A percentile compares a stretch with the other conserved stretches of the same genome.
phyloP scores from a whole-genome alignment of 2,113 vertebrate species.

The Candoia aspera region DNA sequence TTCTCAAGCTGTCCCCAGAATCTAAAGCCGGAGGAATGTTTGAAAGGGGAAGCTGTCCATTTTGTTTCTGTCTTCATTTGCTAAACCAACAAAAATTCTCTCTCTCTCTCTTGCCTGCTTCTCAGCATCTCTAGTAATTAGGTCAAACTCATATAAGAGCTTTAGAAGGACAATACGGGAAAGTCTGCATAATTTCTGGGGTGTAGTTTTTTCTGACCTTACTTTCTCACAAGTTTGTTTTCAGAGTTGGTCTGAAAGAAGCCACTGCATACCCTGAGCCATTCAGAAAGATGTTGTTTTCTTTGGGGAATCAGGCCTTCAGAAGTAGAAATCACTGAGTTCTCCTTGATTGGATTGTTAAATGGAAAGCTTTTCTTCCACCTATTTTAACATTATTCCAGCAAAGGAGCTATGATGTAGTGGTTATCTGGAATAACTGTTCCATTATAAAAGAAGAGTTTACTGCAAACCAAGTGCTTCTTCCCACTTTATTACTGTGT shows the following conservation, averaged over 20 bases:
- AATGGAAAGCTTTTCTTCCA: not conserved
- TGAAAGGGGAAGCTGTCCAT: not conserved
- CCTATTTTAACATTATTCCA: not conserved
- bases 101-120: not conserved
- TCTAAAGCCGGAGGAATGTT: not conserved
- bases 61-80: slow-evolving; percentile 17
- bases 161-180: not conserved
- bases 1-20: not conserved
- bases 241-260: not conserved
- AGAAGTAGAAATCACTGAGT: not conserved
- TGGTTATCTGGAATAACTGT: not conserved
- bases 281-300: not conserved
- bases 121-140: not conserved
- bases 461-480: not conserved
- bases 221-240: slow-evolving; percentile 29
- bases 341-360: not conserved
- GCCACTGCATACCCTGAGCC: slow-evolving; percentile 10
- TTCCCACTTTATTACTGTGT: not conserved
- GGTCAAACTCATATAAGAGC: not conserved
- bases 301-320: not conserved
- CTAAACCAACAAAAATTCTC: not conserved
- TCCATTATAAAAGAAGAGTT: not conserved
- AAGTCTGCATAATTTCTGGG: slow-evolving; percentile 18
- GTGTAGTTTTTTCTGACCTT: not conserved
- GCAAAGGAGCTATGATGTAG: not conserved